These are phyloP conservation scores for Cladorhizidae sp. DNA, from an alignment of 37 sponge, comb jelly and placozoan species.

Conservation along the genomic window DNA sequence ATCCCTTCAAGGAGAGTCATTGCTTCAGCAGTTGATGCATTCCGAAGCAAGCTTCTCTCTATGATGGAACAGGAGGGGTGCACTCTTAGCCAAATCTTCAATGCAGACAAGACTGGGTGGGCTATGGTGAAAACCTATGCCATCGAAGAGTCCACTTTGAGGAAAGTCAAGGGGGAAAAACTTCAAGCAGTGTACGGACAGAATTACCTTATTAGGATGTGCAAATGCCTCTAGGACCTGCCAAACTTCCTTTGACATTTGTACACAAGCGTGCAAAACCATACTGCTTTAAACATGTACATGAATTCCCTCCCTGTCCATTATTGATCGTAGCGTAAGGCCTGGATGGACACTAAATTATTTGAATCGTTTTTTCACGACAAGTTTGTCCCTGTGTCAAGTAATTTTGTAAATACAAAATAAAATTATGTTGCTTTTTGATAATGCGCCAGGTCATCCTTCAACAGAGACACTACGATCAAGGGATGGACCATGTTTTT, in stretches of 20 bases:
- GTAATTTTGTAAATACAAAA: background rate
- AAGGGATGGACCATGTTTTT: too few species aligned
- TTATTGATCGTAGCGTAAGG: background rate
- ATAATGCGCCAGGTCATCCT: background rate
- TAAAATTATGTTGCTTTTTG: conserved; percentile 4
- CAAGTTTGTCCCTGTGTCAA: conserved; percentile 6
- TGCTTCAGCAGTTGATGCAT: background rate
- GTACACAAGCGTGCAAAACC: background rate
- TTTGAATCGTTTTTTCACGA: background rate
- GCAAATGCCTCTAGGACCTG: too few species aligned
- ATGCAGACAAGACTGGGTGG: too few species aligned
- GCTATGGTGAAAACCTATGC: too few species aligned
- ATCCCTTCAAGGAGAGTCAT: conserved; percentile 1
- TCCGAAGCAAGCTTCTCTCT: too few species aligned
- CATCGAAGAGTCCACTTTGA: background rate
- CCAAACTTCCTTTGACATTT: background rate
- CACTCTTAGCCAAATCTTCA: too few species aligned
- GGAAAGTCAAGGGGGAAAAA: background rate
- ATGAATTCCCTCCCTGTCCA: too few species aligned
- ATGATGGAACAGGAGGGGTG: too few species aligned
- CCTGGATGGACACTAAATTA: background rate
- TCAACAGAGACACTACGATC: background rate
- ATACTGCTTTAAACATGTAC: background rate
- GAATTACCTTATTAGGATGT: too few species aligned
- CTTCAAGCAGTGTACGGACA: too few species aligned